A percentile compares a stretch with the other conserved stretches of the same genome.
Evolutionary conservation across 2,888 invertebrate species (phyloP).

Genomic region (Lithophane leautieri): DNA sequence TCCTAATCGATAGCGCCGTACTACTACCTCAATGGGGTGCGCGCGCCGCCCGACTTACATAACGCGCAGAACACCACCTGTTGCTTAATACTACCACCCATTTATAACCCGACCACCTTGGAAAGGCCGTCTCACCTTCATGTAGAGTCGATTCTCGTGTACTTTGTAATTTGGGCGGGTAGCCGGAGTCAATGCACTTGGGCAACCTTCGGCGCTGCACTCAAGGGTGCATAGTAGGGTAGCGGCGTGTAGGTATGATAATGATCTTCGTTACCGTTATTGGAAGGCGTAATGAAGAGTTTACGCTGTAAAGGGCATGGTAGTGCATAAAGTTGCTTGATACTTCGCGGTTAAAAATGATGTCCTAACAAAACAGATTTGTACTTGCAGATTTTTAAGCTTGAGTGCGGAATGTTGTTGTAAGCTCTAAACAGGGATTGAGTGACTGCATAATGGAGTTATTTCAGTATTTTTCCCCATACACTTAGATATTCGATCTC

Average conservation of each 20-base stretch:
- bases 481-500: background rate
- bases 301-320: slow-evolving; percentile 60
- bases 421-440: slow-evolving; percentile 27
- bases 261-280: slow-evolving; percentile 87
- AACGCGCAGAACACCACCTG: slow-evolving; percentile 88
- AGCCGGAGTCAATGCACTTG: slow-evolving; percentile 86
- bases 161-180: slow-evolving; percentile 77
- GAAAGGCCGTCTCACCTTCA: slow-evolving; percentile 71
- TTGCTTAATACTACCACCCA: slow-evolving; percentile 87
- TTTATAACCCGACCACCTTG: slow-evolving; percentile 79
- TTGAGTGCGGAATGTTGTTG: slow-evolving; percentile 56
- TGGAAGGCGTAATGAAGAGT: slow-evolving; percentile 73
- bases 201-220: slow-evolving; percentile 88
- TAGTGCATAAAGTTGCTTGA: slow-evolving; percentile 59
- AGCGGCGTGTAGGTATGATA: slow-evolving; percentile 81
- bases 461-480: slow-evolving; percentile 24
- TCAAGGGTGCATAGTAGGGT: slow-evolving; percentile 89
- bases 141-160: slow-evolving; percentile 53
- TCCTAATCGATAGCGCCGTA: slow-evolving; percentile 86
- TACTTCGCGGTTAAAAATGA: slow-evolving; percentile 31
- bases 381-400: slow-evolving; percentile 54
- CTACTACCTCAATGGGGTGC: slow-evolving; percentile 87
- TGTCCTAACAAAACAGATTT: slow-evolving; percentile 59
- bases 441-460: slow-evolving; percentile 50
- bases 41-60: slow-evolving; percentile 87